Evolutionary conservation across 1,140 invertebrate species (phyloP).

Genomic region (Drosophila truncata): DNA sequence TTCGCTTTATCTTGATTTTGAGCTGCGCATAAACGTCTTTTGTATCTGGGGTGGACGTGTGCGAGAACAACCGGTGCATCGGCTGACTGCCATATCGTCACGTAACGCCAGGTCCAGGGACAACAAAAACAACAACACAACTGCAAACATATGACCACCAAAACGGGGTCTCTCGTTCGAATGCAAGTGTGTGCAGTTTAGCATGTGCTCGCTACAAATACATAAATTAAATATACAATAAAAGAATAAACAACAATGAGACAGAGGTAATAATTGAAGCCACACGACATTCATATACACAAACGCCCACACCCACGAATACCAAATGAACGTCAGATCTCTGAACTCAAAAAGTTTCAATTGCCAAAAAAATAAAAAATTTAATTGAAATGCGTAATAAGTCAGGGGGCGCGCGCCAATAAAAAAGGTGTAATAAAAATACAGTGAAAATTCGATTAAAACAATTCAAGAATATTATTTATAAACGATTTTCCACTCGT

Average conservation of each 20-base stretch:
- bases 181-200: conserved; percentile 34
- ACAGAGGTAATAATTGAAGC: conserved; percentile 8
- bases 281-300: conserved; percentile 36
- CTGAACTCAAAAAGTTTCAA: conserved; percentile 11
- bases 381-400: conserved; percentile 46
- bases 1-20: background rate
- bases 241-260: background rate
- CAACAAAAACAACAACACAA: conserved; percentile 31
- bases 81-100: conserved; percentile 67
- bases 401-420: background rate
- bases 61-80: conserved; percentile 63
- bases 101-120: conserved; percentile 61
- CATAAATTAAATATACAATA: conserved; percentile 13
- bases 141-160: conserved; percentile 39
- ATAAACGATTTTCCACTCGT: background rate
- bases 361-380: conserved; percentile 17
- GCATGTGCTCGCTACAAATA: conserved; percentile 40
- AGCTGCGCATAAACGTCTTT: conserved; percentile 28
- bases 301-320: conserved; percentile 17
- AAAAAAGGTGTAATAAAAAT: conserved; percentile 3
- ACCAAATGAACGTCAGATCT: background rate
- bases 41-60: conserved; percentile 46
- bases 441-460: background rate
- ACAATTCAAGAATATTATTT: background rate
- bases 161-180: conserved; percentile 27